Percentiles rank a stretch among this genome's conserved stretches.
Evolutionary conservation across 2,797 vertebrate genomes (phyloP).

Genomic region (Sebastes minor): DNA sequence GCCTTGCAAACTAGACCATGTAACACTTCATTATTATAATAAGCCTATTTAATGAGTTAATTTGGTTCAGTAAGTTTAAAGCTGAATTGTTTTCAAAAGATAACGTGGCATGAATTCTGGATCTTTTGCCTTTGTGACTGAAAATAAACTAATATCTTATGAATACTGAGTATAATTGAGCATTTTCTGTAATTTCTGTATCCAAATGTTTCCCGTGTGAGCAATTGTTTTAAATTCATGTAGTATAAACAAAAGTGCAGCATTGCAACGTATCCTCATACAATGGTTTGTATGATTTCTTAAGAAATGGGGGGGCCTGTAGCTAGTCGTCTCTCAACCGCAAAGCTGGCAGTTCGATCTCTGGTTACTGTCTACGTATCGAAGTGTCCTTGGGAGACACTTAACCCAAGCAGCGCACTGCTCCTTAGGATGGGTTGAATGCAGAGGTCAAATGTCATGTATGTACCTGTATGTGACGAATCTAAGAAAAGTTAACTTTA

Average conservation of each 20-base stretch:
- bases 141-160: neutral
- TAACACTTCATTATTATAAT: slow-evolving; percentile 15
- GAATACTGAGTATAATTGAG: neutral
- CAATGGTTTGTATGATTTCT: too few species aligned
- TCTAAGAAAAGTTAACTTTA: too few species aligned
- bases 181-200: neutral
- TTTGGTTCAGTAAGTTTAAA: slow-evolving; percentile 11
- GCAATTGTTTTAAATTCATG: neutral
- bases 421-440: too few species aligned
- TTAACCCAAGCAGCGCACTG: too few species aligned
- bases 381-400: too few species aligned
- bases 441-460: too few species aligned
- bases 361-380: too few species aligned
- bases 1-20: slow-evolving; percentile 18
- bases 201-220: neutral
- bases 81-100: neutral
- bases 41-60: neutral
- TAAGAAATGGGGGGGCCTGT: too few species aligned
- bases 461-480: too few species aligned
- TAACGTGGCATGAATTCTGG: neutral
- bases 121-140: neutral
- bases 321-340: too few species aligned
- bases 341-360: rapidly evolving
- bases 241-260: neutral
- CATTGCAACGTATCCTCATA: neutral